Base-by-base conservation (phyloP, 2,113 vertebrate genomes). In the Peromyscus leucopus region DNA sequence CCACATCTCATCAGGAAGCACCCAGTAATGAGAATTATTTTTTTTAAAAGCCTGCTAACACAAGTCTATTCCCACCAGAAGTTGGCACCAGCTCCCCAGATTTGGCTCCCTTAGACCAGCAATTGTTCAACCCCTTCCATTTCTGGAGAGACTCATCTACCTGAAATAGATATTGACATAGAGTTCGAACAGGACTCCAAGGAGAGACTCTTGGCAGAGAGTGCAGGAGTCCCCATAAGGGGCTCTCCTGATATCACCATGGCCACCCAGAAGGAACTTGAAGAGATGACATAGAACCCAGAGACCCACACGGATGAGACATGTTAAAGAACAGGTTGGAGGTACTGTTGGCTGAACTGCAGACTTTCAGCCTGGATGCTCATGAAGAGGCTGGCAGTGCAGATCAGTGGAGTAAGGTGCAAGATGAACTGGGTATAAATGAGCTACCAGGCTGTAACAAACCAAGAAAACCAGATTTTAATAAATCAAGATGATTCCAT, bases 211-310 rank as follows among this genome's bases (percentile, higher is more conserved):
- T 31, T 92, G 92, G 97, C 89, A 90, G 98, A 98, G 96, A 96
- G 97, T 97, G 95, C 97, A 94, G 96, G 98, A 93, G 92, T 96
- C 76, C 89, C 98, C 21, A 36, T 71, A 57, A 89, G 91, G 7
- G 88, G 91, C n/a, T 98, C 96, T 96, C 91, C 98, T 93, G 98
- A 98, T 92, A 98, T 99, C 95, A 95, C 98, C 63, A 98, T 99
- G 98, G 99, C 99, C 93, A 99, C 98, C 71, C 98, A 99, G 78
- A 99, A 98, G 95, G 98, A 99, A 91, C 98, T 99, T 86, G 99
- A 99, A 97, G 99, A 99, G 95, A 99, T 99, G 98, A 99, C 99
- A 98, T 99, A 99, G 97, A 99, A 99, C 98, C 98, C 99, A 90
- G 99, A 99, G 80, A 99, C 99, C 2, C 99, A 99, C 76, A 98